A percentile compares a stretch with the other conserved stretches of the same genome.
Evolutionary conservation across 1,140 invertebrate genomes (phyloP).

Genomic region (Aphis gossypii): DNA sequence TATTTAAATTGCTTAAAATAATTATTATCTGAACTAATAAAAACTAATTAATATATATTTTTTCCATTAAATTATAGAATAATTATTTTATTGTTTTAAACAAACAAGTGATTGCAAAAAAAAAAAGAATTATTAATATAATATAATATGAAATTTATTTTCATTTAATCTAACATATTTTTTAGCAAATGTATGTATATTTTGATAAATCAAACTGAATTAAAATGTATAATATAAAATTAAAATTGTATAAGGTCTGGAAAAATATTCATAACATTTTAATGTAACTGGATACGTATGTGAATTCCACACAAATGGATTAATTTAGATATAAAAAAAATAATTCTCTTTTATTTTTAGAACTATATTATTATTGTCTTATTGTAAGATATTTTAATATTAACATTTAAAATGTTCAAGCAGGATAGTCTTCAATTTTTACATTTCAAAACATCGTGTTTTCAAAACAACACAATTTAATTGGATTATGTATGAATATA

Average conservation of each 20-base stretch:
- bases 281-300: not conserved
- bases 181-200: not conserved
- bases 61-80: not conserved
- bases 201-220: not conserved
- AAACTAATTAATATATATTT: not conserved
- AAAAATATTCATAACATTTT: not conserved
- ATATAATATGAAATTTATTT: not conserved
- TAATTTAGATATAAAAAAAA: not conserved
- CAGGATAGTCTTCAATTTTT: not conserved
- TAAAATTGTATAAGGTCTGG: not conserved
- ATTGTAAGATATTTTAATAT: slow-evolving; percentile 14
- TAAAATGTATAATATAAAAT: not conserved
- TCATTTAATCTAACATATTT: not conserved
- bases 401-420: not conserved
- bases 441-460: not conserved
- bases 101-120: too few relatives aligned
- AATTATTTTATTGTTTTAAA: not conserved
- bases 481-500: slow-evolving; percentile 18
- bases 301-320: not conserved
- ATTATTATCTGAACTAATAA: not conserved
- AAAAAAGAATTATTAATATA: not conserved
- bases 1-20: not conserved
- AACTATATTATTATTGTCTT: not conserved
- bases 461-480: not conserved
- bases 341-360: not conserved